Percentiles rank a stretch among this genome's conserved stretches.
These are phyloP conservation scores for Dynastes maya DNA, from an alignment of 2,888 invertebrate genomes.

Conservation along the genomic window DNA sequence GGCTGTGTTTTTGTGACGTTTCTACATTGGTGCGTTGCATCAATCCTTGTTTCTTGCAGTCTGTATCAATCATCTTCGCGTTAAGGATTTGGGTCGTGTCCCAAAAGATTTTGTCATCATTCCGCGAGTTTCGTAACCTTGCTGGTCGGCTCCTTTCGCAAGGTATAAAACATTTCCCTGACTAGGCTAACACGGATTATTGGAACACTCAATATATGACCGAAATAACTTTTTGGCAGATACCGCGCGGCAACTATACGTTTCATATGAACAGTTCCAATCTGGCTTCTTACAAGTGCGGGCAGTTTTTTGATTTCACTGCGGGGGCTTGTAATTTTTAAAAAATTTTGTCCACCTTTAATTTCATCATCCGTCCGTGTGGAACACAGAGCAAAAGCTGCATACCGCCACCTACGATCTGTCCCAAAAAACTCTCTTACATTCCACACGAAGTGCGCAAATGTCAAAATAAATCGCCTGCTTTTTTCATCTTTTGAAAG, in stretches of 20 bases:
- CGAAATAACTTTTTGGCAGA: slow-evolving; percentile 46
- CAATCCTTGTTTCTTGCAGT: not conserved
- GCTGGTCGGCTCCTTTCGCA: slow-evolving; percentile 4
- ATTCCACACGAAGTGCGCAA: not conserved
- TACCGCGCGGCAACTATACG: not conserved
- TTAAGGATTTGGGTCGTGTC: slow-evolving; percentile 22
- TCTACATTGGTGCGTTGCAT: not conserved
- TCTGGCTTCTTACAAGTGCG: slow-evolving; percentile 29
- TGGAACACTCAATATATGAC: slow-evolving; percentile 38
- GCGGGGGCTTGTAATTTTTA: not conserved
- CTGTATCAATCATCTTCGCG: not conserved
- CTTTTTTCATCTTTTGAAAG: no score
- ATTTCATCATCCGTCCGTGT: no score
- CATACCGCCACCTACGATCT: not conserved
- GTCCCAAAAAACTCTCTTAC: not conserved
- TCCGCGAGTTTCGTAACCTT: not conserved
- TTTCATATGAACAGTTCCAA: slow-evolving; percentile 20
- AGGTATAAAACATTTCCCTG: slow-evolving; percentile 27
- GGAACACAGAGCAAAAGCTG: no score
- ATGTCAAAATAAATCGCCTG: no score
- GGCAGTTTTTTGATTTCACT: slow-evolving; percentile 30
- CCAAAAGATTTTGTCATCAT: not conserved
- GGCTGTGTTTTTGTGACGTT: not conserved
- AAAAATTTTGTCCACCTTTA: no score
- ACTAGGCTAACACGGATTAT: slow-evolving; percentile 38